Percentiles rank a stretch among this genome's conserved stretches.
These are phyloP conservation scores for Glyphotaelius pellucidus DNA, from an alignment of 2,888 invertebrate species.

Conservation along the genomic window DNA sequence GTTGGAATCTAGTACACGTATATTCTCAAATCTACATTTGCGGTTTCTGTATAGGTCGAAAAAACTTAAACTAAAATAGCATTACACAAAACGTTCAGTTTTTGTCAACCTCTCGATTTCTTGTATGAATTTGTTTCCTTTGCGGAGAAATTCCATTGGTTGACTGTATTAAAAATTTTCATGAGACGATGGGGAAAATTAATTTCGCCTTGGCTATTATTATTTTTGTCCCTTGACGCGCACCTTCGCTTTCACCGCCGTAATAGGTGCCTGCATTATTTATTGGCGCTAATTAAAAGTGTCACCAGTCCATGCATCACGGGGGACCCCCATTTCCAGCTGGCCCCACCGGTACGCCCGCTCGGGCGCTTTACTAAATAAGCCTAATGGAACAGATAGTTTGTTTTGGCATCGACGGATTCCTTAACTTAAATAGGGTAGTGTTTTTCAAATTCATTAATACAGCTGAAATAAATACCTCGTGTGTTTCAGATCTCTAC, in stretches of 20 bases:
- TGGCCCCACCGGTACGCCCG: not conserved
- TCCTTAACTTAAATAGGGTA: not conserved
- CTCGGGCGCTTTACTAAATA: constrained; percentile 11
- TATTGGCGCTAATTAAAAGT: constrained; percentile 56
- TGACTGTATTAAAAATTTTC: not conserved
- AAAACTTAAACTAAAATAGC: not conserved
- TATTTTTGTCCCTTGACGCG: constrained; percentile 51
- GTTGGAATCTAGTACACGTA: not conserved
- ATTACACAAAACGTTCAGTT: not conserved
- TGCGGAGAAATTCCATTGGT: not conserved
- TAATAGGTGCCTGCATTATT: constrained; percentile 57
- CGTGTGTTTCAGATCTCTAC: not conserved
- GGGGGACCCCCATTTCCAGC: constrained; percentile 4
- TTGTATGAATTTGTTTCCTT: not conserved
- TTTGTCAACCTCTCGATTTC: not conserved
- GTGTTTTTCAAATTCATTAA: not conserved
- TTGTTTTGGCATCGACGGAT: constrained; percentile 19
- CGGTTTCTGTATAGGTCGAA: not conserved
- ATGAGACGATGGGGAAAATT: constrained; percentile 21
- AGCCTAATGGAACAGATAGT: constrained; percentile 21
- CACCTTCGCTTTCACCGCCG: constrained; percentile 44
- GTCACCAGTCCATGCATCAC: constrained; percentile 56
- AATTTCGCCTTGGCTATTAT: constrained; percentile 30
- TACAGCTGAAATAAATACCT: not conserved
- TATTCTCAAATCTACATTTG: not conserved